These are phyloP conservation scores for Sandelia bainsii DNA, from an alignment of 2,797 vertebrate genomes.

Conservation along the genomic window DNA sequence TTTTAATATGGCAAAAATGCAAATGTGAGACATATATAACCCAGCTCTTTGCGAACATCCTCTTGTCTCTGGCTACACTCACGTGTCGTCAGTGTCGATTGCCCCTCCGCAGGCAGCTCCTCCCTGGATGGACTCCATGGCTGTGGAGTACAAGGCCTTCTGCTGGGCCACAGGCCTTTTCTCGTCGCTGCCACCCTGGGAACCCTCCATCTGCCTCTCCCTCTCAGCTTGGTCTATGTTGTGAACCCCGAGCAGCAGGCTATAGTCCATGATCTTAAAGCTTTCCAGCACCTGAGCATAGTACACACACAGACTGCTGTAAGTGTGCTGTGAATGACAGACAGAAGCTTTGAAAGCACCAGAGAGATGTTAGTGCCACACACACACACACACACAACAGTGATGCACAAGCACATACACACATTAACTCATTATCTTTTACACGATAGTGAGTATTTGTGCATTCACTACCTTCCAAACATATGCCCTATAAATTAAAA, in stretches of 20 bases:
- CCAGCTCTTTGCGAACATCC: neutral
- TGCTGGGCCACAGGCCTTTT: constrained; percentile 96
- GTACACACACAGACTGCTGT: constrained; percentile 17
- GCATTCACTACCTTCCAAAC: neutral
- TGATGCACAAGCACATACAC: neutral
- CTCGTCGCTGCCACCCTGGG: constrained; percentile 89
- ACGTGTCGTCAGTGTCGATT: constrained; percentile 97
- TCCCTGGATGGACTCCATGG: constrained; percentile 99
- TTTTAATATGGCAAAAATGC: neutral
- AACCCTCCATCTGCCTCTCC: constrained; percentile 91
- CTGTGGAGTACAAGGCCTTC: constrained; percentile 98
- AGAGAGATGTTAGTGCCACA: neutral
- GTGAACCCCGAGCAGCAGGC: constrained; percentile 95
- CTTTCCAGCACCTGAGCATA: constrained; percentile 91
- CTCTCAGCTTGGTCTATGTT: constrained; percentile 96
- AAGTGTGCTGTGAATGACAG: constrained; percentile 13
- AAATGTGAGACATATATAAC: neutral
- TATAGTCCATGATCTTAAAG: constrained; percentile 99
- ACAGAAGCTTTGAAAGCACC: constrained; percentile 13
- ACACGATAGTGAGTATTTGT: constrained; percentile 6
- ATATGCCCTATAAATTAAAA: constrained; percentile 28
- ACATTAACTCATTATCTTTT: constrained; percentile 7
- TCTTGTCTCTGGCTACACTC: constrained; percentile 69
- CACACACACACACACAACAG: neutral
- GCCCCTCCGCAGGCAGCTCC: constrained; percentile 92